Conservation (phyloP, 1,140 invertebrate species). For the Ostrea edulis region DNA sequence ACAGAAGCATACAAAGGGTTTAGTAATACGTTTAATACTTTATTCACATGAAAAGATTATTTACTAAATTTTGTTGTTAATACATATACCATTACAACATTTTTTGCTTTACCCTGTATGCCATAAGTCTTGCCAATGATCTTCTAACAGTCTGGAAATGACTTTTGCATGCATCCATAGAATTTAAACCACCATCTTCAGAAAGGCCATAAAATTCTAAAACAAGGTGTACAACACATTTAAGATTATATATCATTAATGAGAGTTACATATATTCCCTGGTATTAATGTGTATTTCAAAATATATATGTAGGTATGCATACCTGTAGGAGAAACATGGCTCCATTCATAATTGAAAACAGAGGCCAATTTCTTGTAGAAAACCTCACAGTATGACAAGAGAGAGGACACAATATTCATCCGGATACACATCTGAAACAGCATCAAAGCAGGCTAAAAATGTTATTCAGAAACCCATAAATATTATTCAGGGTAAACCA, state of each 20-base stretch:
- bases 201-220: slow-evolving; percentile 2
- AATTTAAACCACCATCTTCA: neutral
- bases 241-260: neutral
- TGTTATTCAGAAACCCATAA: no score
- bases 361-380: slow-evolving; percentile 46
- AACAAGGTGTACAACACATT: neutral
- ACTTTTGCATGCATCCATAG: slow-evolving; percentile 43
- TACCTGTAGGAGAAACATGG: slow-evolving; percentile 6
- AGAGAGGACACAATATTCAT: slow-evolving; percentile 71
- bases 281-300: neutral
- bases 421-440: slow-evolving; percentile 71
- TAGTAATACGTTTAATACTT: neutral
- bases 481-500: no score
- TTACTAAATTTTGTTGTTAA: no score
- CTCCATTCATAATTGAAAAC: slow-evolving; percentile 47
- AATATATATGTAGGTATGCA: neutral
- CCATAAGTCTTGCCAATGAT: slow-evolving; percentile 67
- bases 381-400: slow-evolving; percentile 61
- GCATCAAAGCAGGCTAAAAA: neutral
- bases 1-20: neutral
- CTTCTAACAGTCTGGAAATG: slow-evolving; percentile 65
- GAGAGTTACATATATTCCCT: neutral
- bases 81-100: neutral
- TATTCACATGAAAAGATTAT: neutral
- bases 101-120: slow-evolving; percentile 66